Percentiles rank a stretch among this genome's conserved stretches.
Evolutionary conservation across 2,888 invertebrate genomes (phyloP).

Genomic region (Coecobrya sp.): DNA sequence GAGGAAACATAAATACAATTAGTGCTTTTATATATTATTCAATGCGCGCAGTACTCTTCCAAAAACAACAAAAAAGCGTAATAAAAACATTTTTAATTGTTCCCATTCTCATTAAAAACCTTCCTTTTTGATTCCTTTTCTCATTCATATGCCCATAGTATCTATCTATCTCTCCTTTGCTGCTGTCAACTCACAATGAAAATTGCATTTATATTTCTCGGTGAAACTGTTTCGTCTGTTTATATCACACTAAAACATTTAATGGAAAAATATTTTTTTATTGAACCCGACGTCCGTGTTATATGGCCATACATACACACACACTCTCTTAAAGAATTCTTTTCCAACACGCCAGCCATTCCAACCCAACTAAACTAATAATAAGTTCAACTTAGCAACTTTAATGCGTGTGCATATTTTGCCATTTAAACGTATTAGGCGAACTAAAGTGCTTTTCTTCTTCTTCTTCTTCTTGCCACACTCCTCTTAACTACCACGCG

Average conservation of each 20-base stretch:
- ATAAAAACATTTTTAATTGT: conserved; percentile 8
- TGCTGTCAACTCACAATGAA: not conserved
- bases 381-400: conserved; percentile 11
- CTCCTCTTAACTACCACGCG: too few relatives aligned
- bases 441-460: conserved; percentile 19
- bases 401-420: conserved; percentile 33
- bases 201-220: conserved; percentile 20
- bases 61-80: not conserved
- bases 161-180: not conserved
- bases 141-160: too few relatives aligned
- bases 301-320: too few relatives aligned
- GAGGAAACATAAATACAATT: not conserved
- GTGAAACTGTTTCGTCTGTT: not conserved
- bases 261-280: conserved; percentile 43
- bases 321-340: too few relatives aligned
- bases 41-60: not conserved
- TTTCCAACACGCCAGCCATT: not conserved
- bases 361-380: not conserved
- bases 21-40: not conserved
- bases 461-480: too few relatives aligned
- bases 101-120: conserved; percentile 24
- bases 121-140: too few relatives aligned
- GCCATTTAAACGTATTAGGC: conserved; percentile 30
- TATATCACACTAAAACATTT: not conserved
- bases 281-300: not conserved